These are phyloP conservation scores for Metridium senile DNA, from an alignment of 92 coral and sea anemone genomes.

Conservation along the genomic window DNA sequence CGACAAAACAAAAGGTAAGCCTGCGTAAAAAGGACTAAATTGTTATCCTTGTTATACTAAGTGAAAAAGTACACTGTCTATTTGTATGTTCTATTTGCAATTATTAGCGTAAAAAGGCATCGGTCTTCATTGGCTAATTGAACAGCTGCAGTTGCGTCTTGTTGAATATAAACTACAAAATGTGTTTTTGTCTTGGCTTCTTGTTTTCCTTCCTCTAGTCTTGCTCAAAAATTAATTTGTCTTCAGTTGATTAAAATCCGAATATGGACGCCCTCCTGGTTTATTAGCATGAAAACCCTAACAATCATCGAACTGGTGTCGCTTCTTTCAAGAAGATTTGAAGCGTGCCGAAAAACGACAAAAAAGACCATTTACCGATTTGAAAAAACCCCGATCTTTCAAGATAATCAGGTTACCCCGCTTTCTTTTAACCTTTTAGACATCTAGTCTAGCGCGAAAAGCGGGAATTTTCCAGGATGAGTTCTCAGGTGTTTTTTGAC, in stretches of 20 bases:
- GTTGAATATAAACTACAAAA: background rate
- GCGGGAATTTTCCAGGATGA: background rate
- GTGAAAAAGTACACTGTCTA: conserved; percentile 17
- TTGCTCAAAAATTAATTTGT: conserved; percentile 4
- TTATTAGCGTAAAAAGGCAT: conserved; percentile 15
- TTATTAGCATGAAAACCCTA: background rate
- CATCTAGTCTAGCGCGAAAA: background rate
- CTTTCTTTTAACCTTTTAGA: background rate
- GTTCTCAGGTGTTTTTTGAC: background rate
- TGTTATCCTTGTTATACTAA: background rate
- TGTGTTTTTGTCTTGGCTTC: conserved; percentile 9
- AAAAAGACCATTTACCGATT: background rate
- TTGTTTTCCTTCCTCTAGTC: conserved; percentile 15
- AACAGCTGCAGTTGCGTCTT: conserved; percentile 15
- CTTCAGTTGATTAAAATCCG: conserved; percentile 11
- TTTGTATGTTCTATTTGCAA: background rate
- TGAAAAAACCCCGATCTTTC: background rate
- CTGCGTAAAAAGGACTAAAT: no score
- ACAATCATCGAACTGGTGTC: background rate
- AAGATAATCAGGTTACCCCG: background rate
- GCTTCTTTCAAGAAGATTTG: background rate
- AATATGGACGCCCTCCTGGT: conserved; percentile 7
- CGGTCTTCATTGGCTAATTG: background rate
- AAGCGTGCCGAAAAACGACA: background rate
- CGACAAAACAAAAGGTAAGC: no score